Evolutionary conservation across 1,140 invertebrate species (phyloP), one percentile per base, ranked within the genome.

Genomic region (Drosophila trapezifrons): DNA sequence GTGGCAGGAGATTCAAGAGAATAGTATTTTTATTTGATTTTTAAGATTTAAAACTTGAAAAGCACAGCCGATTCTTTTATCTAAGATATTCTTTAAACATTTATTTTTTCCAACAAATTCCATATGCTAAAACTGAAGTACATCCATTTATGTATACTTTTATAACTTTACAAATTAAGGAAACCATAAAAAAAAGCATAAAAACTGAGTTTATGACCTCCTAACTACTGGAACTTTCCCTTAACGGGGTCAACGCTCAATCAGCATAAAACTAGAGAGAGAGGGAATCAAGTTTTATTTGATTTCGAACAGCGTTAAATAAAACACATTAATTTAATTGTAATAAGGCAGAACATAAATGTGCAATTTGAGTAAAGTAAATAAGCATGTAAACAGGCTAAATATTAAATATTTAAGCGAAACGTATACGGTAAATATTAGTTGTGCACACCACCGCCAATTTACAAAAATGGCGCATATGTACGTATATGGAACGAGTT

Each of bases 371-470:
- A 42, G 37, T 22, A 38, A 13, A 13, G 54, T 29, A 63, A 40
- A 63, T 64, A 64, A 42, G 29, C 29, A 3, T 9, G 51, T 60
- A 32, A 64, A 22, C 7, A 57, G 0, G 7, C 7, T 9, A 18
- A 29, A 27, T 29, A n/a, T 17, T 38, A 29, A 43, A 27, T 62
- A 64, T 64, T 64, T 42, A 42, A 42, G n/a, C 15, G 60, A 38
- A 64, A 60, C 56, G 57, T 42, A 42, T 60, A 42, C 10, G 17
- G 55, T 42, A 64, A 64, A 60, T 60, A 60, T 60, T 40, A 38
- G 57, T 63, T 57, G 59, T 57, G 25, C 22, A 7, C 18, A 25
- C 13, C 17, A 52, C 51, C 18, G 32, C 32, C 18, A 54, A 54
- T 54, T 54, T 37, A 54, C 32, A 54, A 54, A 27, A 40, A 15